Conservation (phyloP, 2,888 invertebrate species). For the Mesopsocus fuscifrons region DNA sequence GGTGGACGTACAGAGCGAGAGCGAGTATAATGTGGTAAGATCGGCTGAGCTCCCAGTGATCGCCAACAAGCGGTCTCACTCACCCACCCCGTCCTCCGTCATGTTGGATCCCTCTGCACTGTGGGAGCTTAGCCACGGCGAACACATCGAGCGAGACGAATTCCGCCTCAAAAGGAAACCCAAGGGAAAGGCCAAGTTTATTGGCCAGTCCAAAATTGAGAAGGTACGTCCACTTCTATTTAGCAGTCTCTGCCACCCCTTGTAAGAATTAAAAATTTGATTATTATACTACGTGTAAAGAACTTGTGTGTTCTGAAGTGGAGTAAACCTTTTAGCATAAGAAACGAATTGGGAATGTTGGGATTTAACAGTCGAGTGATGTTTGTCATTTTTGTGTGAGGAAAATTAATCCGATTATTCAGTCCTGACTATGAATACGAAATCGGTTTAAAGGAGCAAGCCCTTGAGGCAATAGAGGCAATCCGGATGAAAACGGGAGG, state of each 20-base stretch:
- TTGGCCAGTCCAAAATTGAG: slow-evolving; percentile 28
- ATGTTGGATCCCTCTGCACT: slow-evolving; percentile 11
- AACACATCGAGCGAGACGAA: slow-evolving; percentile 17
- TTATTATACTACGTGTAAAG: too few species aligned
- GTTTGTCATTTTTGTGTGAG: too few species aligned
- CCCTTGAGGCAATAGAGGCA: slow-evolving; percentile 28
- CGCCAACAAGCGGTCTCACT: slow-evolving; percentile 3
- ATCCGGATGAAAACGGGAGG: slow-evolving; percentile 24
- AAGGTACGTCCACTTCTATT: too few species aligned
- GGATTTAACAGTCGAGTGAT: too few species aligned
- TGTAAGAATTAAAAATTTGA: too few species aligned
- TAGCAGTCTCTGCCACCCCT: too few species aligned
- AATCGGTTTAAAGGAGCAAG: slow-evolving; percentile 31
- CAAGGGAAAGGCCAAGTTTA: slow-evolving; percentile 29
- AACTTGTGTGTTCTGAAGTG: too few species aligned
- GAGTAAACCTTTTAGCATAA: too few species aligned
- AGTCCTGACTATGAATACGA: too few species aligned
- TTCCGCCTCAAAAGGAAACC: slow-evolving; percentile 22
- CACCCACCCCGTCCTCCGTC: slow-evolving; percentile 9
- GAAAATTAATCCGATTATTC: too few species aligned
- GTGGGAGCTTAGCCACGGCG: slow-evolving; percentile 6
- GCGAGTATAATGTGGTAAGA: slow-evolving; percentile 1
- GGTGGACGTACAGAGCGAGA: slow-evolving; percentile 2
- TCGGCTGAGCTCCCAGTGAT: slow-evolving; percentile 5
- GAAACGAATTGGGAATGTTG: too few species aligned